These are phyloP conservation scores for Eupithecia inturbata DNA, from an alignment of 2,888 invertebrate genomes.

Conservation along the genomic window DNA sequence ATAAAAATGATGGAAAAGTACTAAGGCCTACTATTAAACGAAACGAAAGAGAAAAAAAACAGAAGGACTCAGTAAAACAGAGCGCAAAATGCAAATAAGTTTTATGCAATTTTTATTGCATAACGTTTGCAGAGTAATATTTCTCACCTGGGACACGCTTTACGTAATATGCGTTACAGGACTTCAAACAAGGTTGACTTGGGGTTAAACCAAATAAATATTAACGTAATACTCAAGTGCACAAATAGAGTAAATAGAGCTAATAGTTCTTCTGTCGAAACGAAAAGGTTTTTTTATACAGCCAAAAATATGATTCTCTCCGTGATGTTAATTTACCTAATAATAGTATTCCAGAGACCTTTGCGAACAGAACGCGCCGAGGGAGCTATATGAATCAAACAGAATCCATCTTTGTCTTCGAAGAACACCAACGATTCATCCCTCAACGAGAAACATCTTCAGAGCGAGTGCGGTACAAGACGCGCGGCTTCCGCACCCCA, in stretches of 20 bases:
- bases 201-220: not conserved
- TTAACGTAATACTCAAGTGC: not conserved
- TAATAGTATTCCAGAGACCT: not conserved
- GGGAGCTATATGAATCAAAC: not conserved
- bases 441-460: too few relatives aligned
- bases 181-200: not conserved
- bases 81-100: not conserved
- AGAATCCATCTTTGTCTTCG: not conserved
- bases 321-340: too few relatives aligned
- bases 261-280: not conserved
- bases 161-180: conserved; percentile 10
- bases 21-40: not conserved
- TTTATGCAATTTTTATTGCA: conserved; percentile 20
- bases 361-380: not conserved
- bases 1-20: not conserved
- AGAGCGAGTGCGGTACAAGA: too few relatives aligned
- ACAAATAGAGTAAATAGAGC: not conserved
- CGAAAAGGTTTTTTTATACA: not conserved
- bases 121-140: conserved; percentile 16
- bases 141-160: conserved; percentile 13
- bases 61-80: not conserved
- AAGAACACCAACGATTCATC: too few relatives aligned
- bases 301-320: not conserved
- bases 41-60: not conserved
- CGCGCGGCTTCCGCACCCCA: too few relatives aligned